These are phyloP conservation scores for Ascaphus truei DNA, from an alignment of 2,113 vertebrate genomes.

Conservation along the genomic window DNA sequence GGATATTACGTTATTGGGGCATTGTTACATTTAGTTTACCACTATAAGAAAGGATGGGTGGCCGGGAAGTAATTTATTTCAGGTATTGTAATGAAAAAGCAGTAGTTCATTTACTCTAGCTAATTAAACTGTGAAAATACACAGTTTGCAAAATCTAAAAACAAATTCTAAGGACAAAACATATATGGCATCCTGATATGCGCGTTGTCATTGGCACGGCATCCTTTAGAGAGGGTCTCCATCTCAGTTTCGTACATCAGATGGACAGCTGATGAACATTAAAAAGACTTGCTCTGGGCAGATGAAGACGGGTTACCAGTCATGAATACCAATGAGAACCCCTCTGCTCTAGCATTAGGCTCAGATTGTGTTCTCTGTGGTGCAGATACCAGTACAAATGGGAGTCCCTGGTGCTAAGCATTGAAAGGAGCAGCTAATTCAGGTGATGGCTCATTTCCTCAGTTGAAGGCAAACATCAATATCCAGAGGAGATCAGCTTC, in stretches of 20 bases:
- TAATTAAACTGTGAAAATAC: background rate
- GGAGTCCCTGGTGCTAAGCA: constrained; percentile 72
- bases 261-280: constrained; percentile 72
- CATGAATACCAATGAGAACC: constrained; percentile 69
- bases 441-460: constrained; percentile 67
- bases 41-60: no score
- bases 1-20: no score
- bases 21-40: constrained; percentile 5
- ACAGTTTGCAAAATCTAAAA: background rate
- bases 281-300: constrained; percentile 70
- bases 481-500: constrained; percentile 64
- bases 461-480: constrained; percentile 74
- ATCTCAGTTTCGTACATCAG: constrained; percentile 62
- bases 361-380: constrained; percentile 51
- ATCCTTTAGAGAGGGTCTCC: constrained; percentile 60
- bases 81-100: background rate
- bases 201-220: constrained; percentile 58
- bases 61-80: background rate
- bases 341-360: constrained; percentile 50
- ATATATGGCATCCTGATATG: constrained; percentile 59
- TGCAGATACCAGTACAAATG: constrained; percentile 65
- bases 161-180: constrained; percentile 42
- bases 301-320: constrained; percentile 57
- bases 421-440: constrained; percentile 63
- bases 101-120: background rate